Evolutionary conservation across 2,888 invertebrate genomes (phyloP).

Genomic region (Pollenia angustigena): DNA sequence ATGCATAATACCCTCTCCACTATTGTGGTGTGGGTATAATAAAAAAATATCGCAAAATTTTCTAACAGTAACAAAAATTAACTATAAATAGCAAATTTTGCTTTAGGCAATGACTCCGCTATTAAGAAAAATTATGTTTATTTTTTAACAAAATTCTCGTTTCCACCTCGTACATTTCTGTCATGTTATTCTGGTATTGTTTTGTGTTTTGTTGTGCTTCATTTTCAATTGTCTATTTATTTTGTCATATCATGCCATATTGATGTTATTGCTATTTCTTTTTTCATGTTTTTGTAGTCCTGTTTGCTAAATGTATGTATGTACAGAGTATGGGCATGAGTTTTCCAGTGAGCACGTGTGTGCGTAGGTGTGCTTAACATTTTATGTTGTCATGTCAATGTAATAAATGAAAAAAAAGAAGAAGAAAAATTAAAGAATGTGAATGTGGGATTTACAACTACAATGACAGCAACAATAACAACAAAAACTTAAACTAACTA

Average conservation of each 20-base stretch:
- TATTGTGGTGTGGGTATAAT: no score
- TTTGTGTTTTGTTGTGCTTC: slow-evolving; percentile 27
- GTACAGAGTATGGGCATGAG: background rate
- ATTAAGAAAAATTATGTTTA: background rate
- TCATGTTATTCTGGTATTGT: background rate
- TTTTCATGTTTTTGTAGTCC: background rate
- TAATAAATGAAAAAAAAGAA: slow-evolving; percentile 26
- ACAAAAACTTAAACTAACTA: background rate
- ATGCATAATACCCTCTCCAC: no score
- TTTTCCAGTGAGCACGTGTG: no score
- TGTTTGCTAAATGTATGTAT: background rate
- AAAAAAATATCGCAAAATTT: no score
- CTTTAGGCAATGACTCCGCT: no score
- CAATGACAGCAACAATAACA: slow-evolving; percentile 29
- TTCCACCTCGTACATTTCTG: background rate
- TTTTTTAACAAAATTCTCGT: background rate
- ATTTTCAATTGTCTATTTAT: slow-evolving; percentile 67
- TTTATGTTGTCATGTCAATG: slow-evolving; percentile 52
- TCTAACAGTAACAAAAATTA: no score
- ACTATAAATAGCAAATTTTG: no score
- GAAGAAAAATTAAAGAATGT: background rate
- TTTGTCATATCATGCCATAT: slow-evolving; percentile 65
- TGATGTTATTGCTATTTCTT: slow-evolving; percentile 6
- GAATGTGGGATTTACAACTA: slow-evolving; percentile 11
- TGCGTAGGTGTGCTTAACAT: slow-evolving; percentile 27